These are phyloP conservation scores for Limonius californicus DNA, from an alignment of 1,140 invertebrate species.

Conservation along the genomic window DNA sequence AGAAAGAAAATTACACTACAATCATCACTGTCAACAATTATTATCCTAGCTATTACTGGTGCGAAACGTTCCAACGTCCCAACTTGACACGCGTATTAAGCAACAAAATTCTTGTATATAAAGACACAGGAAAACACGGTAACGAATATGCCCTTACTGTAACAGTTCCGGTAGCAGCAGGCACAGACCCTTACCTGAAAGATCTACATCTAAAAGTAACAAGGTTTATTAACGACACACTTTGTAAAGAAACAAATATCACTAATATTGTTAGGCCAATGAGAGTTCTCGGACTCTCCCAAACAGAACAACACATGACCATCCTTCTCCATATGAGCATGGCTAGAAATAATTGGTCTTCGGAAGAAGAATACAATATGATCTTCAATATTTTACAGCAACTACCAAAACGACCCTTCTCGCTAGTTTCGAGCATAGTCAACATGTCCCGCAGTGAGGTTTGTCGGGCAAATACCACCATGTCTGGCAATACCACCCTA, in stretches of 20 bases:
- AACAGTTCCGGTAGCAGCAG: background rate
- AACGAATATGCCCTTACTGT: background rate
- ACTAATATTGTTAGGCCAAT: background rate
- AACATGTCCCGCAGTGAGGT: background rate
- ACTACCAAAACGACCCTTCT: background rate
- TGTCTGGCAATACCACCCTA: background rate
- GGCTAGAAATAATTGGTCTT: background rate
- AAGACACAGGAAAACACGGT: background rate
- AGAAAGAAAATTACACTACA: background rate
- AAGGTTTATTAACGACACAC: background rate
- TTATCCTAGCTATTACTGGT: slow-evolving; percentile 6
- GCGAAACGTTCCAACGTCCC: background rate
- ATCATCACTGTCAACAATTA: background rate
- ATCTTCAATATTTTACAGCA: background rate
- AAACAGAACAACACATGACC: background rate
- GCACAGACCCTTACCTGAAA: background rate
- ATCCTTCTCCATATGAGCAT: background rate
- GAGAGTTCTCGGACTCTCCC: background rate
- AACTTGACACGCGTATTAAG: background rate
- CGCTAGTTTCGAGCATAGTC: background rate
- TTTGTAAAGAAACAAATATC: background rate
- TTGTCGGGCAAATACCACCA: background rate
- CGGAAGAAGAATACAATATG: background rate
- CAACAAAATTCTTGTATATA: slow-evolving; percentile 4
- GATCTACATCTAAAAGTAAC: background rate